phyloP scores from a whole-genome alignment of 2,113 vertebrate species.

The Pseudolaguvia tuberculata region DNA sequence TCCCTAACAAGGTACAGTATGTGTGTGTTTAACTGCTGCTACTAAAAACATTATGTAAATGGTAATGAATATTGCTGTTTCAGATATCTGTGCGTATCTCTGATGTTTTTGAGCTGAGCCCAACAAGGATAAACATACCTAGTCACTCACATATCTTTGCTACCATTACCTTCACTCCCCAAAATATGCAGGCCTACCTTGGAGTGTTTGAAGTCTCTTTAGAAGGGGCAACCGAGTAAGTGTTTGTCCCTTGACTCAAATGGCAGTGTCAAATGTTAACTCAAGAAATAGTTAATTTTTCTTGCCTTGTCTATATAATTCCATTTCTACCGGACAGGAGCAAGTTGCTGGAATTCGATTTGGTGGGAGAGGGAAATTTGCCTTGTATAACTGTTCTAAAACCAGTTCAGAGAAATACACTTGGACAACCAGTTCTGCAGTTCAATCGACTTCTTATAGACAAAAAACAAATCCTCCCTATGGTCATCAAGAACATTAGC shows the following conservation, averaged over 20 bases:
- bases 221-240: constrained; percentile 70
- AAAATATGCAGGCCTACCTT: constrained; percentile 70
- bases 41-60: background rate
- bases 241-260: too few species aligned
- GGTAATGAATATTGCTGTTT: constrained; percentile 12
- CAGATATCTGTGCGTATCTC: constrained; percentile 54
- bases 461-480: constrained; percentile 59
- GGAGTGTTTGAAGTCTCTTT: constrained; percentile 76
- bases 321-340: constrained; percentile 44
- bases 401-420: constrained; percentile 63
- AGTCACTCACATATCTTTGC: constrained; percentile 71
- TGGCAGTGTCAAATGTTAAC: too few species aligned
- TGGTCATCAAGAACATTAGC: constrained; percentile 76
- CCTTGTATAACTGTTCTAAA: constrained; percentile 71
- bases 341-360: constrained; percentile 69
- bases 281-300: background rate
- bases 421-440: constrained; percentile 71
- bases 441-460: constrained; percentile 74
- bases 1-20: constrained; percentile 66
- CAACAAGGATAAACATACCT: constrained; percentile 65
- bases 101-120: constrained; percentile 74
- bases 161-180: constrained; percentile 74
- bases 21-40: background rate
- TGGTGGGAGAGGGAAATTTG: constrained; percentile 78
- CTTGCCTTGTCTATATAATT: constrained; percentile 34